Evolutionary conservation across 2,113 vertebrate species (phyloP), one percentile per base, ranked within the genome.

Genomic region (Siphamia tubifer): DNA sequence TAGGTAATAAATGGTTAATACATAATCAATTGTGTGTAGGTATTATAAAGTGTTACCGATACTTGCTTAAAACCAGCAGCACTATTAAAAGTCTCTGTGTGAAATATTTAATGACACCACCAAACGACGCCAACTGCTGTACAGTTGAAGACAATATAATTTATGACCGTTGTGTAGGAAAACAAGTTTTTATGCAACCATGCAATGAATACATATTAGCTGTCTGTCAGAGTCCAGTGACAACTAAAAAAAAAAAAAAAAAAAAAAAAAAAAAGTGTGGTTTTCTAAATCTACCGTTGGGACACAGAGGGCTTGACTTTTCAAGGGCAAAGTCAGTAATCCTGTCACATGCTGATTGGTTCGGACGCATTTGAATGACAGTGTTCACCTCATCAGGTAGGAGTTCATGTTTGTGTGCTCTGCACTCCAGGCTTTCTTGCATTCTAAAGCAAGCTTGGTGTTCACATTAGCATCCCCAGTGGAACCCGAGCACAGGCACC

Each of bases 331-430:
- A 72, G 77, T 83, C 61, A 21, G 47, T 40, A 57, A 65, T 81
- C 77, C 48, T 54, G 65, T 67, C 72, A 71, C 68, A 76, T 56
- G 79, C 65, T 71, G 77, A 86, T 86, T 85, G 78, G 66, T 68
- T 66, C 3, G 23, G 28, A 70, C 70, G 43, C 56, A 74, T 73
- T 28, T 86, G 82, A 92, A 77, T 87, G 87, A 86, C 89, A 87
- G 71, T 12, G 10, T 52, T 79, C 74, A 78, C 64, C 85, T 82
- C 81, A 73, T 67, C 61, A 68, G 71, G 40, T 64, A 55, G 6
- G 38, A 62, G 74, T 75, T 83, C 55, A 65, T 77, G 60, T 78
- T 84, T 88, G 77, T 61, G 34, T 53, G 56, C 57, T 31, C 68
- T 55, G 66, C 49, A 17, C 23, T 60, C 2, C 13, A 65, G 63